Percentiles rank a stretch among this genome's conserved stretches.
Evolutionary conservation across 2,113 vertebrate genomes (phyloP).

Genomic region (Mastomys natalensis): DNA sequence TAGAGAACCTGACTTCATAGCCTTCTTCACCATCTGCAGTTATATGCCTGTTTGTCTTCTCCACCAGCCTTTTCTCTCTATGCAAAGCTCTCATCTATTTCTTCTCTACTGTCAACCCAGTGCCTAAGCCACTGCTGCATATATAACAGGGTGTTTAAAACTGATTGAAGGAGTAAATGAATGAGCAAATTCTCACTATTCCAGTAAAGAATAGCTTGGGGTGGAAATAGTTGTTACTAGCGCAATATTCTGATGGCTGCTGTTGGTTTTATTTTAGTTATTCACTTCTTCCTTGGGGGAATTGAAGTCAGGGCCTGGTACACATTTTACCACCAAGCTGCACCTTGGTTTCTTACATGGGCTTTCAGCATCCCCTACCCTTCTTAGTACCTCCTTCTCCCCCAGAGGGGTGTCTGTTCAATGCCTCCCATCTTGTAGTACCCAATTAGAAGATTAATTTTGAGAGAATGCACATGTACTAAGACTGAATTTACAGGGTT

Average conservation of each 20-base stretch:
- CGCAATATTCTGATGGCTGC: background rate
- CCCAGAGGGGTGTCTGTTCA: slow-evolving; percentile 5
- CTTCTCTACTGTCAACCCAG: slow-evolving; percentile 29
- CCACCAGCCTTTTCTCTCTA: background rate
- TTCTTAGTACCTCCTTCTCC: background rate
- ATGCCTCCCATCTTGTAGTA: background rate
- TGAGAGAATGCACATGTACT: slow-evolving; percentile 27
- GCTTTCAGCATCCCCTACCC: background rate
- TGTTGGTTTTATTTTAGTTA: background rate
- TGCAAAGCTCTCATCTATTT: background rate
- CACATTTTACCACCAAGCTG: background rate
- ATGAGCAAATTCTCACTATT: background rate
- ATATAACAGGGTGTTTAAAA: background rate
- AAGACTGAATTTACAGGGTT: slow-evolving; percentile 46
- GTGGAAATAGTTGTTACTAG: slow-evolving; percentile 26
- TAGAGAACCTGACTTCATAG: background rate
- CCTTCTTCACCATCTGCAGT: background rate
- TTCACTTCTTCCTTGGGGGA: background rate
- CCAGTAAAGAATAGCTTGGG: background rate
- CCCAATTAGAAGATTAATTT: slow-evolving; percentile 57
- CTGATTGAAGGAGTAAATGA: slow-evolving; percentile 26
- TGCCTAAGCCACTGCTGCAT: background rate
- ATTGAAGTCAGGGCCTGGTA: background rate
- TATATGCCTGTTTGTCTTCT: background rate
- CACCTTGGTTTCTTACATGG: background rate